Percentiles rank a stretch among this genome's conserved stretches.
Evolutionary conservation across 2,888 invertebrate species (phyloP).

Genomic region (Ornithoptera alexandrae): DNA sequence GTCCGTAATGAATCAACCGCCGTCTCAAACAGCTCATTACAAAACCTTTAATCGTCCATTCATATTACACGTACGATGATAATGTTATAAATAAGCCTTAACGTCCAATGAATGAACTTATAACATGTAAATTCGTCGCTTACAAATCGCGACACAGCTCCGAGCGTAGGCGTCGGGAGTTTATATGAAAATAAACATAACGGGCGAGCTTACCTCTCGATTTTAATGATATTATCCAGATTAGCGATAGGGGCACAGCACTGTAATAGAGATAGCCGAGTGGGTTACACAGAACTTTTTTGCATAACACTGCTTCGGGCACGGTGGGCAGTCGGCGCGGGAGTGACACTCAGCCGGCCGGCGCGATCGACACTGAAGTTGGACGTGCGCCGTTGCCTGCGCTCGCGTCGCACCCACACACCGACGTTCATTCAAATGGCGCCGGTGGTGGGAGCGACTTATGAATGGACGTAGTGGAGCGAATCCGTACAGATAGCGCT

Average conservation of each 20-base stretch:
- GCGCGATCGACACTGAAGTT: slow-evolving; percentile 55
- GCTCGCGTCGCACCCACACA: slow-evolving; percentile 68
- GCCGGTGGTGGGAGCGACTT: slow-evolving; percentile 62
- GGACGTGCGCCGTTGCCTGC: slow-evolving; percentile 58
- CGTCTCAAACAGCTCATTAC: slow-evolving; percentile 44
- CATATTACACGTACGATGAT: slow-evolving; percentile 68
- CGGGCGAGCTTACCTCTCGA: slow-evolving; percentile 66
- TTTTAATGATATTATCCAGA: slow-evolving; percentile 76
- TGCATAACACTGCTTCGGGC: slow-evolving; percentile 60
- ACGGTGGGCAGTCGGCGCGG: slow-evolving; percentile 48
- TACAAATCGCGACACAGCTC: slow-evolving; percentile 74
- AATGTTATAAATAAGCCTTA: slow-evolving; percentile 73
- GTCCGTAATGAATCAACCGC: slow-evolving; percentile 52
- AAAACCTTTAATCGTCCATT: slow-evolving; percentile 65
- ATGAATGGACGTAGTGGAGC: slow-evolving; percentile 79
- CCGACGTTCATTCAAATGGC: slow-evolving; percentile 62
- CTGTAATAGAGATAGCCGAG: slow-evolving; percentile 51
- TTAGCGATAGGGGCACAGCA: slow-evolving; percentile 68
- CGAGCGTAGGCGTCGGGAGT: slow-evolving; percentile 69
- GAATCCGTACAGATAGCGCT: slow-evolving; percentile 66
- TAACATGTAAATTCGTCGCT: slow-evolving; percentile 77
- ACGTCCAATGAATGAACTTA: slow-evolving; percentile 74
- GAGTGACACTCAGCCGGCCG: slow-evolving; percentile 53
- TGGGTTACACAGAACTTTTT: slow-evolving; percentile 62
- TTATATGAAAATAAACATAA: slow-evolving; percentile 75